Conservation (phyloP, 2,888 invertebrate species). For the Brachypalpus laphriformis region DNA sequence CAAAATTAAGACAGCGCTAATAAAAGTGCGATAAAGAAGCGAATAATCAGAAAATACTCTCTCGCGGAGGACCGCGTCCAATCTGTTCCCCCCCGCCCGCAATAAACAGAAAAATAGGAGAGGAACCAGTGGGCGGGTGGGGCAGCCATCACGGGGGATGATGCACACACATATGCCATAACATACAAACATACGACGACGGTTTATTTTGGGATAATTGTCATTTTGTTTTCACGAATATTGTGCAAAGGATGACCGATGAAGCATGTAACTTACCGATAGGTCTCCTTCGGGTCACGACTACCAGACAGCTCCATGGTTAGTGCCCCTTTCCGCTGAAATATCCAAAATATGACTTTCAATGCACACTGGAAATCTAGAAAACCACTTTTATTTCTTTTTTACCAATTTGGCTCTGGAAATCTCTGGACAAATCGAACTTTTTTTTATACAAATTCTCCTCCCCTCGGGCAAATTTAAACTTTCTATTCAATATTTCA, state of each 20-base stretch:
- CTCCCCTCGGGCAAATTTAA: not conserved
- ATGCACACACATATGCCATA: slow-evolving; percentile 18
- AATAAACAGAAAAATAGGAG: slow-evolving; percentile 33
- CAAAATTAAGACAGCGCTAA: not conserved
- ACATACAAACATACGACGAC: not conserved
- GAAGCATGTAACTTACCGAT: slow-evolving; percentile 55
- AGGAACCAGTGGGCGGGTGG: not conserved
- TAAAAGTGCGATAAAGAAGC: not conserved
- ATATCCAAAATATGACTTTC: slow-evolving; percentile 31
- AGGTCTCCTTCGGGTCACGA: slow-evolving; percentile 69
- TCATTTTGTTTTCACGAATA: not conserved
- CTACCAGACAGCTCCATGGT: slow-evolving; percentile 65
- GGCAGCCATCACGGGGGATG: slow-evolving; percentile 27
- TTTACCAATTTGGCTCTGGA: slow-evolving; percentile 8
- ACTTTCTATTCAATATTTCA: slow-evolving; percentile 17
- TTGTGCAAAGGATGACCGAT: not conserved
- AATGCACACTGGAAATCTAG: not conserved
- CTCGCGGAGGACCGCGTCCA: slow-evolving; percentile 1
- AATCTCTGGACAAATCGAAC: not conserved
- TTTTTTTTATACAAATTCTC: slow-evolving; percentile 6
- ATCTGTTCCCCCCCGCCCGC: not conserved
- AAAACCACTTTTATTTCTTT: slow-evolving; percentile 10
- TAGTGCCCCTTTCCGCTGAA: slow-evolving; percentile 18
- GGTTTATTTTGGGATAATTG: slow-evolving; percentile 50
- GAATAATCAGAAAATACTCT: not conserved